Base-by-base conservation (phyloP, 1,140 invertebrate genomes). In the Mylabris phalerata region DNA sequence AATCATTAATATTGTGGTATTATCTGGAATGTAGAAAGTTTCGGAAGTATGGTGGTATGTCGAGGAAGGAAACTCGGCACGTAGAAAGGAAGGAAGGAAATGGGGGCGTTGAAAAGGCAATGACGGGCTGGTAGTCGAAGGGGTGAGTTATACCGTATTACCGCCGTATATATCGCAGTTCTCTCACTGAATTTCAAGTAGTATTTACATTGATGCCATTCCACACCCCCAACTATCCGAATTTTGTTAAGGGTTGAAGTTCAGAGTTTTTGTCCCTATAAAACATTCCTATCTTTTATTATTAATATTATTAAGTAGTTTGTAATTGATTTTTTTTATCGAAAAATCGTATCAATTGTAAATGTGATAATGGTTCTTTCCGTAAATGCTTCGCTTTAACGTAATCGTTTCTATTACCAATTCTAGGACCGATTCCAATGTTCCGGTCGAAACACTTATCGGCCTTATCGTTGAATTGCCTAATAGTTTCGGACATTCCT, bases 1-100 rank as follows among this genome's bases (percentile, higher is more conserved):
- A 61, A 67, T 67, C 67, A 69, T 69, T 69, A 69, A 69, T 69
- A 67, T 59, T 65, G 65, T 59, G 67, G 67, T 61, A 67, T 69
- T 69, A 69, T 67, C 61, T 59, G 63, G 42, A 60, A 59, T 58
- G 57, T 58, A 57, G 65, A 66, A 67, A 63, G 59, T 63, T 60
- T 69, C 67, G 67, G 67, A 69, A 69, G 55, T 65, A 59, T 64
- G 57, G 43, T 58, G 62, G 57, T 69, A 19, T 19, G 67, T 69
- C 61, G 60, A 69, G 67, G 67, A 68, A 68, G 67, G 65, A 68
- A 65, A 62, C 67, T 64, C 55, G 49, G 63, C 50, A 67, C 56
- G 59, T 62, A 62, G 62, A 61, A 67, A 65, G 64, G 67, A 67
- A 66, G 63, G 65, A 60, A 58, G 48, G 46, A 46, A 41, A 38